Conservation (phyloP, 2,888 invertebrate genomes). For the Ectropis crepuscularia region DNA sequence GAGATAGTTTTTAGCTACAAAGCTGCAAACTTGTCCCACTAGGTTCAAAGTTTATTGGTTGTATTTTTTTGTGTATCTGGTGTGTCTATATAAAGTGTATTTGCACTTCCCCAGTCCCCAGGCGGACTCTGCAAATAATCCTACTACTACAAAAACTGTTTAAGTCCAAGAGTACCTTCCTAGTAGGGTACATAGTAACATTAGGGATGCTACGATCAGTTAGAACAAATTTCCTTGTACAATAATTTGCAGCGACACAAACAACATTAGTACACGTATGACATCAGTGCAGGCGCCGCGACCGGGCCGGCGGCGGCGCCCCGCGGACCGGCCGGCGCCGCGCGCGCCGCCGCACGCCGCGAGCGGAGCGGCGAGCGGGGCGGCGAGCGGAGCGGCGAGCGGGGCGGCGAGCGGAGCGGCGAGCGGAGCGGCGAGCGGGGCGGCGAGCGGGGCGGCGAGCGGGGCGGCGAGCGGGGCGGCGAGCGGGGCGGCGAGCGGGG, state of each 20-base stretch:
- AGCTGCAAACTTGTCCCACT: too few relatives aligned
- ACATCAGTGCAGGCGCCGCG: constrained; percentile 63
- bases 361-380: constrained; percentile 18
- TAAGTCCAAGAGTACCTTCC: too few relatives aligned
- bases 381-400: constrained; percentile 19
- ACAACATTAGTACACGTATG: constrained; percentile 45
- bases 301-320: constrained; percentile 50
- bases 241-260: constrained; percentile 32
- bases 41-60: too few relatives aligned
- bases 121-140: too few relatives aligned
- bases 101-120: too few relatives aligned
- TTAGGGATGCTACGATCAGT: background rate
- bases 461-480: constrained; percentile 55
- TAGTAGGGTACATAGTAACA: background rate
- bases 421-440: too few relatives aligned
- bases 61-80: too few relatives aligned
- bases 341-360: constrained; percentile 63
- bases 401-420: constrained; percentile 7
- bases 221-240: background rate
- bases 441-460: constrained; percentile 19
- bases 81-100: too few relatives aligned
- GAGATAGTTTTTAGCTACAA: too few relatives aligned
- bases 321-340: constrained; percentile 43
- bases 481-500: constrained; percentile 53
- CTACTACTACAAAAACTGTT: too few relatives aligned